Conservation (phyloP, 2,888 invertebrate species). For the Athalia rosae region DNA sequence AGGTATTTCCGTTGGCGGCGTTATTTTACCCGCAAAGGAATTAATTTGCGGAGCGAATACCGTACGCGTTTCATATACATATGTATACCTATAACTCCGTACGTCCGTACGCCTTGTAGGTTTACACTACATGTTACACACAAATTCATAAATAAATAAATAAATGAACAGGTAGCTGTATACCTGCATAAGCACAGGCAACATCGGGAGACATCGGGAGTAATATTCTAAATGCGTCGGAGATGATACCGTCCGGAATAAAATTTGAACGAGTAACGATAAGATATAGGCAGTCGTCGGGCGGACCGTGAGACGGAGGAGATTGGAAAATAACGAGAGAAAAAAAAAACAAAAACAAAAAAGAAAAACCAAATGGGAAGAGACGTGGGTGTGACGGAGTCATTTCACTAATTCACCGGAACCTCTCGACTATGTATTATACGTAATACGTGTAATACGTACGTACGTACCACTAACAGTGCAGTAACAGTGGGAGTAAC, state of each 20-base stretch:
- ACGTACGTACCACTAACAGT: too few relatives aligned
- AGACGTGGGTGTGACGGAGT: constrained; percentile 15
- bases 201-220: constrained; percentile 24
- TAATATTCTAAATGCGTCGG: constrained; percentile 42
- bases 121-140: neutral
- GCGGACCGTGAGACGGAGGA: constrained; percentile 8
- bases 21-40: constrained; percentile 40
- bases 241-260: constrained; percentile 40
- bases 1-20: constrained; percentile 35
- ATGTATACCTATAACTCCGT: neutral
- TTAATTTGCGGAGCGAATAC: constrained; percentile 41
- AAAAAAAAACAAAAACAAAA: neutral
- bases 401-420: constrained; percentile 42
- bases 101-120: neutral
- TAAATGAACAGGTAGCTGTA: neutral
- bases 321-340: neutral
- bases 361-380: neutral
- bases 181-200: too few relatives aligned
- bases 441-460: too few relatives aligned
- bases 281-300: neutral
- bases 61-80: neutral
- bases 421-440: constrained; percentile 7
- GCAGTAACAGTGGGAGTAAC: too few relatives aligned
- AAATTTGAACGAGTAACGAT: constrained; percentile 40
- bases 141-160: neutral